phyloP scores from a whole-genome alignment of 2,113 vertebrate species.

The Calypte anna region DNA sequence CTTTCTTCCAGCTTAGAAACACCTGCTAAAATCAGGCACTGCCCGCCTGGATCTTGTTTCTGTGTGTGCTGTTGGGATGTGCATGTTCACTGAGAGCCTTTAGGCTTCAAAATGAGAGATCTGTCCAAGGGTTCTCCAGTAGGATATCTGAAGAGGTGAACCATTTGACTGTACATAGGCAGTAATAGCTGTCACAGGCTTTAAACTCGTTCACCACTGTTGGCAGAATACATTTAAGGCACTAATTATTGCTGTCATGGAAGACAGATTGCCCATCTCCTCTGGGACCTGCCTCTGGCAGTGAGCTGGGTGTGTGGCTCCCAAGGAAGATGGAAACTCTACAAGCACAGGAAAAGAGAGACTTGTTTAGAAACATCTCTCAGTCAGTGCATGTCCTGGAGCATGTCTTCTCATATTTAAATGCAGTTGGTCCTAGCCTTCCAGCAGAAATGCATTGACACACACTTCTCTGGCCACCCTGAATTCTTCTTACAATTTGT shows the following conservation, averaged over 20 bases:
- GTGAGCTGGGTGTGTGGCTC: not conserved
- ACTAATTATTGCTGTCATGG: not conserved
- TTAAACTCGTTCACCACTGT: not conserved
- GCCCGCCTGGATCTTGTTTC: not conserved
- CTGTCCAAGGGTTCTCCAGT: not conserved
- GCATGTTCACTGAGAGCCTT: not conserved
- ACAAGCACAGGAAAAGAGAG: not conserved
- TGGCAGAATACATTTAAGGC: not conserved
- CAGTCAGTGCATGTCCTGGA: not conserved
- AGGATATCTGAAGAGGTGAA: not conserved
- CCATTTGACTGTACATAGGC: not conserved
- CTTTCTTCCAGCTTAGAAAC: not conserved
- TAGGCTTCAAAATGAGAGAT: not conserved
- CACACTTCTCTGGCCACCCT: not conserved
- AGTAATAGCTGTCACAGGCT: not conserved
- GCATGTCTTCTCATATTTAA: not conserved
- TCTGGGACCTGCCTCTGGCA: not conserved
- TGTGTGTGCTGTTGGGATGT: fast-evolving
- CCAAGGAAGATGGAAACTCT: not conserved
- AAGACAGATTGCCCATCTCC: not conserved
- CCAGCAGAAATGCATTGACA: not conserved
- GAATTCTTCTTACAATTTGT: not conserved
- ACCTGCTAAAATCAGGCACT: not conserved
- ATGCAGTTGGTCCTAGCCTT: not conserved
- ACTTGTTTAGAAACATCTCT: not conserved